A percentile compares a stretch with the other conserved stretches of the same genome.
Conservation (phyloP, 2,797 vertebrate species). For the Spheniscus humboldti region DNA sequence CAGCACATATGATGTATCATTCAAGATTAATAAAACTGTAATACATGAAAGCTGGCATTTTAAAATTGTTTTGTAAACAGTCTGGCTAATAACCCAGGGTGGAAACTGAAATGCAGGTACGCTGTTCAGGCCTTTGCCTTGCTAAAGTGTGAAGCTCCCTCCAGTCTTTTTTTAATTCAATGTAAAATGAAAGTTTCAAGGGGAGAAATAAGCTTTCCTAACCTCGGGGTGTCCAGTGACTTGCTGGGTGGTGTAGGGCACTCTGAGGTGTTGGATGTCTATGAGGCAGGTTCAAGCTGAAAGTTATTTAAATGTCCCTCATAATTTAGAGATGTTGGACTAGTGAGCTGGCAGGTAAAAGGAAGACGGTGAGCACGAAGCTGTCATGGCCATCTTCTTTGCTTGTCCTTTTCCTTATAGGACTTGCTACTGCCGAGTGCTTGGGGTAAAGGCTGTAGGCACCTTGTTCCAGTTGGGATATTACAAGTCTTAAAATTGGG, state of each 20-base stretch:
- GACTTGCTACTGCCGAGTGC: not conserved
- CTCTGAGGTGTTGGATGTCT: not conserved
- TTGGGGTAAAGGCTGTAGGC: not conserved
- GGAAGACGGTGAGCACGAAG: not conserved
- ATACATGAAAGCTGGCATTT: constrained; percentile 39
- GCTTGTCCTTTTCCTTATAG: not conserved
- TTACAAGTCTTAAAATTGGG: rapidly evolving
- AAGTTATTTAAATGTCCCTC: not conserved
- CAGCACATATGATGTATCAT: not conserved
- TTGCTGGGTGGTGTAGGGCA: not conserved
- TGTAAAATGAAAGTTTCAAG: not conserved
- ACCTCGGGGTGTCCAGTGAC: rapidly evolving
- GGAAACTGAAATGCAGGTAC: not conserved
- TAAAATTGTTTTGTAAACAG: constrained; percentile 9
- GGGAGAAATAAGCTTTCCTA: not conserved
- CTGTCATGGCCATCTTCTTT: not conserved
- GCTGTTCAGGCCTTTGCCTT: not conserved
- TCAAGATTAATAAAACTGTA: constrained; percentile 35
- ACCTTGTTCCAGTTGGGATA: not conserved
- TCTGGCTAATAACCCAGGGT: not conserved
- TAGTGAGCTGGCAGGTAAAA: not conserved
- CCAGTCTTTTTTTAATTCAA: not conserved
- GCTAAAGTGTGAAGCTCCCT: not conserved
- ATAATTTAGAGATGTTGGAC: not conserved
- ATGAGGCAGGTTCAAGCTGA: not conserved